Evolutionary conservation across 2,113 vertebrate genomes (phyloP).

Genomic region (Herpailurus yagouaroundi): DNA sequence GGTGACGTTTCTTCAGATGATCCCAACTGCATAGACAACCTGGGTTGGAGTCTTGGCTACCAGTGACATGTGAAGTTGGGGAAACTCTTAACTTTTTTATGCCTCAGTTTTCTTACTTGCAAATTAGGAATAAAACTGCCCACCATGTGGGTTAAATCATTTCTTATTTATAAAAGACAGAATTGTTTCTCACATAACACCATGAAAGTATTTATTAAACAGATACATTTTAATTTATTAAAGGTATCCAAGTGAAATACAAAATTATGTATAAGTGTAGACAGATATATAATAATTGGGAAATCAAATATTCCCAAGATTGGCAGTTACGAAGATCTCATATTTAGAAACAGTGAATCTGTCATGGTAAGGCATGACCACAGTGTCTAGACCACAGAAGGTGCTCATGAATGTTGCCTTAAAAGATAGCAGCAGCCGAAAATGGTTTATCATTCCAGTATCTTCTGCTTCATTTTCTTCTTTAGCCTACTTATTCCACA

Average conservation of each 20-base stretch:
- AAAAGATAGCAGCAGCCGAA: not conserved
- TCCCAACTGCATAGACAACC: not conserved
- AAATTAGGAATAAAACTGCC: not conserved
- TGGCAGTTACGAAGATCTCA: not conserved
- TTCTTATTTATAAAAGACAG: not conserved
- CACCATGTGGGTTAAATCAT: not conserved
- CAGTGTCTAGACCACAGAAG: not conserved
- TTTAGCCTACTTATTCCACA: not conserved
- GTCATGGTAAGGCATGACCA: not conserved
- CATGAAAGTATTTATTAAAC: not conserved
- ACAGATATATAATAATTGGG: not conserved
- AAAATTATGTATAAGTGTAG: not conserved
- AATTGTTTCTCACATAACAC: not conserved
- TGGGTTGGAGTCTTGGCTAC: rapidly evolving
- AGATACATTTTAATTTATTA: not conserved
- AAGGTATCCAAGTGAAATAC: not conserved
- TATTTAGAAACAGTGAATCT: not conserved
- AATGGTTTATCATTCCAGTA: not conserved
- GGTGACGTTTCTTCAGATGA: not conserved
- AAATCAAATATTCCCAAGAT: not conserved
- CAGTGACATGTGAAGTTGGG: rapidly evolving
- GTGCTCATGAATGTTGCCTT: not conserved
- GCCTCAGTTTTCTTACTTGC: not conserved
- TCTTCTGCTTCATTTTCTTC: not conserved
- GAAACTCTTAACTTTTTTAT: not conserved